Conservation (phyloP, 2,113 vertebrate genomes). For the Planiliza haematocheilus region DNA sequence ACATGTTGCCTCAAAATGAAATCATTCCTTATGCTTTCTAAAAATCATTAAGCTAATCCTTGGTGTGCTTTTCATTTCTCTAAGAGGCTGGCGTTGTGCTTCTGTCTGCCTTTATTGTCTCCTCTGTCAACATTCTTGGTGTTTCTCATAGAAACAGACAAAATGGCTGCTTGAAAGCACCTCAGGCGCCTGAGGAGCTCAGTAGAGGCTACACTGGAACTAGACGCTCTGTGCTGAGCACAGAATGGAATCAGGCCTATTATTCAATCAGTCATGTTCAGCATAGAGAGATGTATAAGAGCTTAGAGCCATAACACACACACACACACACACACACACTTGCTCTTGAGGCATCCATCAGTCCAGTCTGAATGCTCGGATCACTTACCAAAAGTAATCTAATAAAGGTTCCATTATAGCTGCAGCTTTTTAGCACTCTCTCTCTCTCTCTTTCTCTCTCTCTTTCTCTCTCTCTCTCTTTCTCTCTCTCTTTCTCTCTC, state of each 20-base stretch:
- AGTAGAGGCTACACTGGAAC: neutral
- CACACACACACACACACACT: slow-evolving; percentile 41
- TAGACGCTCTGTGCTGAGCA: slow-evolving; percentile 26
- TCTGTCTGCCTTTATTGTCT: neutral
- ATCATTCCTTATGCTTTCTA: too few relatives aligned
- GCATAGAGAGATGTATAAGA: slow-evolving; percentile 51
- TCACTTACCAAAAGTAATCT: slow-evolving; percentile 75
- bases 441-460: neutral
- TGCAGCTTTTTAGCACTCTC: slow-evolving; percentile 37
- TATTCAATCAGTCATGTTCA: slow-evolving; percentile 55
- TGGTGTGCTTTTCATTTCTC: too few relatives aligned
- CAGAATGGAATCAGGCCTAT: slow-evolving; percentile 45
- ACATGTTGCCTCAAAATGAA: too few relatives aligned
- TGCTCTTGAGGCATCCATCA: slow-evolving; percentile 59
- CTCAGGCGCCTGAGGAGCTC: neutral
- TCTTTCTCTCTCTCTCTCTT: neutral
- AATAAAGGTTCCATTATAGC: slow-evolving; percentile 75
- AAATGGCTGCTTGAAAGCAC: slow-evolving; percentile 2
- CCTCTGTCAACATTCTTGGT: neutral
- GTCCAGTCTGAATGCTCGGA: slow-evolving; percentile 46
- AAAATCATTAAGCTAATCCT: too few relatives aligned
- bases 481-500: slow-evolving; percentile 25
- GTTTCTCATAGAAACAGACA: neutral
- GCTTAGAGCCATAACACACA: slow-evolving; percentile 32
- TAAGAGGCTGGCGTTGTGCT: neutral